Conservation (phyloP, 1,140 invertebrate genomes). For the Helicoverpa armigera region DNA sequence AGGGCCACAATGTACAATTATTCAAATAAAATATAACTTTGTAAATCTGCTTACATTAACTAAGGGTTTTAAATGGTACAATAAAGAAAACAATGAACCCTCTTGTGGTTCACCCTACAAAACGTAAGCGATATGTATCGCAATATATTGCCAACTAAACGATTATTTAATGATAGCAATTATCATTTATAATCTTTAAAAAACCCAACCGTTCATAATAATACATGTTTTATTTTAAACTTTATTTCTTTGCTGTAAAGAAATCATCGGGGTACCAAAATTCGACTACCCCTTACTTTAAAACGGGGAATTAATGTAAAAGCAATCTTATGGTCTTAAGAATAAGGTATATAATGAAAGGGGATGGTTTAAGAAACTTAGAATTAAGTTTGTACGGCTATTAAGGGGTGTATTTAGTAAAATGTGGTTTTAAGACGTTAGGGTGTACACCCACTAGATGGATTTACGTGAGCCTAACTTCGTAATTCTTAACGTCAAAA, state of each 20-base stretch:
- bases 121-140: constrained; percentile 20
- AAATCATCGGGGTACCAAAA: constrained; percentile 16
- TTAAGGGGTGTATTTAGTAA: constrained; percentile 48
- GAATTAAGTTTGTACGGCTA: constrained; percentile 20
- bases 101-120: background rate
- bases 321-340: background rate
- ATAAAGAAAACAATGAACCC: background rate
- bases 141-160: constrained; percentile 38
- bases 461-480: background rate
- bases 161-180: constrained; percentile 43
- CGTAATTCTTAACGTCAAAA: no score
- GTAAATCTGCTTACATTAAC: no score
- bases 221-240: constrained; percentile 8
- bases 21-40: no score
- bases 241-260: constrained; percentile 34
- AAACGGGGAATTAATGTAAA: background rate
- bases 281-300: background rate
- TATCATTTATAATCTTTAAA: constrained; percentile 41
- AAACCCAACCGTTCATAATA: background rate
- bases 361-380: constrained; percentile 5
- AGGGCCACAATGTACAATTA: background rate
- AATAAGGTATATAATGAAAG: background rate
- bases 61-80: background rate
- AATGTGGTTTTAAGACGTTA: constrained; percentile 40
- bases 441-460: background rate